Conservation (phyloP, 2,797 vertebrate species). For the Epinephelus awoara region DNA sequence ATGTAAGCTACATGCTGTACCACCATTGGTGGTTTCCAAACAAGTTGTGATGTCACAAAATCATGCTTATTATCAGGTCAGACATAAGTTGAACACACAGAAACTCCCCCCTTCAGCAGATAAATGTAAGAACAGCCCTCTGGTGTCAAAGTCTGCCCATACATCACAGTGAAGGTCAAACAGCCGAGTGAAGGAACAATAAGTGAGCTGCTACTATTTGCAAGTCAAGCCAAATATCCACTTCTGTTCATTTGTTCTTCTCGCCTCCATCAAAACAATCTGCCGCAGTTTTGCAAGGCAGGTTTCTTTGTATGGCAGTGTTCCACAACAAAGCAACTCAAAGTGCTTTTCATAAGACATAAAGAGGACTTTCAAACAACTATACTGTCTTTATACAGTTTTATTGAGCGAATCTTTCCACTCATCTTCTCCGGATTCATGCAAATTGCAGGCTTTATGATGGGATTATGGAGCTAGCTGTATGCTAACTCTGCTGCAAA, state of each 20-base stretch:
- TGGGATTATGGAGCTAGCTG: conserved; percentile 26
- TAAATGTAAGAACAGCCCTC: background rate
- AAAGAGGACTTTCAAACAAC: background rate
- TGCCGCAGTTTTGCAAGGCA: background rate
- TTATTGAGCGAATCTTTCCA: background rate
- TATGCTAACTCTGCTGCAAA: conserved; percentile 6
- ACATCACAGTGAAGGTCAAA: conserved; percentile 21
- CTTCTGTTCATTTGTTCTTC: background rate
- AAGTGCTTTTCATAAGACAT: background rate
- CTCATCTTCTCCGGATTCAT: background rate
- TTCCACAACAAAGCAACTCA: no score
- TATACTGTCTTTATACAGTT: background rate
- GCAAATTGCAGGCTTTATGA: background rate
- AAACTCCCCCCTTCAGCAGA: background rate
- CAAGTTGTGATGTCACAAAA: no score
- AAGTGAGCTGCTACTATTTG: background rate
- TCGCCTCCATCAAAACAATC: conserved; percentile 15
- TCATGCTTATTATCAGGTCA: no score
- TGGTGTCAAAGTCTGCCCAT: background rate
- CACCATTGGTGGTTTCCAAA: no score
- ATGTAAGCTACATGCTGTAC: no score
- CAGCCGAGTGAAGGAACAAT: background rate
- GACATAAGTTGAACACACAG: background rate
- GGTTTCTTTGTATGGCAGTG: background rate
- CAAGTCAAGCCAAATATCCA: background rate